A percentile compares a stretch with the other conserved stretches of the same genome.
Conservation (phyloP, 1,140 invertebrate genomes). For the Caenorhabditis briggsae region DNA sequence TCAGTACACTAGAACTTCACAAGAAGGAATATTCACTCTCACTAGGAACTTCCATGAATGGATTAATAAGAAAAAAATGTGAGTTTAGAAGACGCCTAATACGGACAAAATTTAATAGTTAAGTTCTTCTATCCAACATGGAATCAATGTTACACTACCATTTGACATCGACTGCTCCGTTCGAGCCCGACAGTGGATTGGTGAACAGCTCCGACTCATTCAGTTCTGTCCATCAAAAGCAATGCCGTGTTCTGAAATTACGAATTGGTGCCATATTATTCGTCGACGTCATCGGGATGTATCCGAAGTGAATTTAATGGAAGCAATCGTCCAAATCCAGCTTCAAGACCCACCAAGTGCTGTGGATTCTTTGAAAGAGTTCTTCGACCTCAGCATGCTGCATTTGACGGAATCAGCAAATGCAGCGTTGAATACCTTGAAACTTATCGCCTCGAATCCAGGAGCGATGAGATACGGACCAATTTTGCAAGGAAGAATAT, state of each 20-base stretch:
- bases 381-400: background rate
- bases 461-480: background rate
- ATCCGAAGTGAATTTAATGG: background rate
- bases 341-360: background rate
- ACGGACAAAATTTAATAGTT: too few species aligned
- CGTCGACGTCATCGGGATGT: background rate
- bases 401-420: background rate
- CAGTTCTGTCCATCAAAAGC: background rate
- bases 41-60: background rate
- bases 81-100: background rate
- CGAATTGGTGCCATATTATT: background rate
- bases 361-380: background rate
- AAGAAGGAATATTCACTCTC: background rate
- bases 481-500: background rate
- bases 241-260: background rate
- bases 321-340: background rate
- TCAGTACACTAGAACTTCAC: constrained; percentile 3
- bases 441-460: background rate
- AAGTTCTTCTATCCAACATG: too few species aligned
- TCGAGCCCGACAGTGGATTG: background rate
- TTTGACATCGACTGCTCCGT: background rate
- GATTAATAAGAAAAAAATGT: background rate
- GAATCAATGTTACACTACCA: background rate
- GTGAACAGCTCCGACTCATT: background rate
- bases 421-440: background rate